Evolutionary conservation across 2,797 vertebrate genomes (phyloP).

Genomic region (Coilia nasus): DNA sequence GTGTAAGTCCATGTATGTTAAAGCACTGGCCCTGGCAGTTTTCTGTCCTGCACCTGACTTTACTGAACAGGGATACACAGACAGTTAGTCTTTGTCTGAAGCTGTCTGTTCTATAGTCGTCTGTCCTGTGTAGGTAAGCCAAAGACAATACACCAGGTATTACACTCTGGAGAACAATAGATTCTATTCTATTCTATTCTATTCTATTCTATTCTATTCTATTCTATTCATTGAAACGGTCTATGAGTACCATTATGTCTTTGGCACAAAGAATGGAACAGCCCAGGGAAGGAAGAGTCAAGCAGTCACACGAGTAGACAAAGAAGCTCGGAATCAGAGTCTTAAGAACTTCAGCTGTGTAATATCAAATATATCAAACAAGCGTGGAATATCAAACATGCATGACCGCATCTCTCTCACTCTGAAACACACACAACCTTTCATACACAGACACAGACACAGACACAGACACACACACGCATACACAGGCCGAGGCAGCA

Average conservation of each 20-base stretch:
- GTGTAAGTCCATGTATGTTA: too few relatives aligned
- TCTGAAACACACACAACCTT: not conserved
- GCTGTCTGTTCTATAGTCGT: too few relatives aligned
- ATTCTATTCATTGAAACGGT: not conserved
- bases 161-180: too few relatives aligned
- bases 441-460: not conserved
- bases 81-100: too few relatives aligned
- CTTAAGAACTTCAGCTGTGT: not conserved
- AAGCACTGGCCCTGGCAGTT: too few relatives aligned
- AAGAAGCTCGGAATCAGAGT: not conserved
- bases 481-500: slow-evolving; percentile 24
- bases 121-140: too few relatives aligned
- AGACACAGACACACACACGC: not conserved
- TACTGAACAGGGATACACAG: too few relatives aligned
- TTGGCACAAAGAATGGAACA: not conserved
- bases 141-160: too few relatives aligned
- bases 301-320: not conserved
- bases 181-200: too few relatives aligned
- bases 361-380: slow-evolving; percentile 20
- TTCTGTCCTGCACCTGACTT: too few relatives aligned
- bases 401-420: not conserved
- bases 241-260: not conserved
- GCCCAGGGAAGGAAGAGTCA: not conserved
- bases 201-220: too few relatives aligned
- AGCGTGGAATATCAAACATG: not conserved